phyloP scores from a whole-genome alignment of 2,888 invertebrate species.

The Cacoxenus indagator region DNA sequence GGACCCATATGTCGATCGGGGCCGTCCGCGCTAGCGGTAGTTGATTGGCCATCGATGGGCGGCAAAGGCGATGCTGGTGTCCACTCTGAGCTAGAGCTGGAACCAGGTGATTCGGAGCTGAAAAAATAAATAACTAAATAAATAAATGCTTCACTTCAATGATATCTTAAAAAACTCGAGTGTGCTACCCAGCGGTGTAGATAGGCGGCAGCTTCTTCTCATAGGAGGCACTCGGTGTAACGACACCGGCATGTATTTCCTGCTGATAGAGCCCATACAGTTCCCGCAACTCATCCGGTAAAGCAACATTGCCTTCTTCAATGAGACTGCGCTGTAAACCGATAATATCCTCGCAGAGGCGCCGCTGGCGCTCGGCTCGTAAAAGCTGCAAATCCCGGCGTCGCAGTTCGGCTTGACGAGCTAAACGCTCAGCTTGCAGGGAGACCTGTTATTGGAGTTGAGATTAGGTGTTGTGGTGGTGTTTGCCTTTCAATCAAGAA shows the following conservation, averaged over 20 bases:
- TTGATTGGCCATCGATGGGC: slow-evolving; percentile 48
- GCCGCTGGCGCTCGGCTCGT: slow-evolving; percentile 85
- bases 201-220: slow-evolving; percentile 70
- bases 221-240: slow-evolving; percentile 65
- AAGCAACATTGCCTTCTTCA: slow-evolving; percentile 80
- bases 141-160: neutral
- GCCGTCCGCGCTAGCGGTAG: slow-evolving; percentile 43
- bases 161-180: neutral
- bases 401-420: slow-evolving; percentile 88
- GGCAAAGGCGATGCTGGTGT: slow-evolving; percentile 69
- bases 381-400: slow-evolving; percentile 87
- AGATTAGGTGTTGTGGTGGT: neutral
- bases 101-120: slow-evolving; percentile 70
- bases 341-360: slow-evolving; percentile 92
- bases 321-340: slow-evolving; percentile 87
- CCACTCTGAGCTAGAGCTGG: slow-evolving; percentile 71
- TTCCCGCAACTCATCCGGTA: slow-evolving; percentile 83
- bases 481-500: neutral
- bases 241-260: slow-evolving; percentile 86
- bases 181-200: slow-evolving; percentile 68
- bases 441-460: slow-evolving; percentile 70
- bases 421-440: slow-evolving; percentile 87
- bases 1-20: slow-evolving; percentile 69
- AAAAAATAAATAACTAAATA: neutral
- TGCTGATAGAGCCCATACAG: slow-evolving; percentile 87